A percentile compares a stretch with the other conserved stretches of the same genome.
These are phyloP conservation scores for Hippoglossus stenolepis DNA, from an alignment of 2,113 vertebrate genomes.

Conservation along the genomic window DNA sequence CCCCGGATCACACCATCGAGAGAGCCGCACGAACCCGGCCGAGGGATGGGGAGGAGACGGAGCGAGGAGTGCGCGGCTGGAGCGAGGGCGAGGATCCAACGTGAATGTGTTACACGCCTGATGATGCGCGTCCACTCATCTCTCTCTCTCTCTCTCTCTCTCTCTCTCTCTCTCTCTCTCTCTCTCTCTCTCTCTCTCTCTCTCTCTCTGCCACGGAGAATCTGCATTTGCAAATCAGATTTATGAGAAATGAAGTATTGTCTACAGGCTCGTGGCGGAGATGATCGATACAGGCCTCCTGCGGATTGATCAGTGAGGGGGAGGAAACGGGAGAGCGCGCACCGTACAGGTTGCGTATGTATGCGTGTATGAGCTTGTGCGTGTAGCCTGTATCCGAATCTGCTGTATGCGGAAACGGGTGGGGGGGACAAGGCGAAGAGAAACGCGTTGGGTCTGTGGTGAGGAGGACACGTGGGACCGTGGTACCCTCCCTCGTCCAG, in stretches of 20 bases:
- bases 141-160: no score
- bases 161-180: conserved; percentile 10
- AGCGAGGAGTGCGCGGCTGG: conserved; percentile 4
- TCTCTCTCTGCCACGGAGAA: neutral
- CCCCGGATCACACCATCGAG: conserved; percentile 74
- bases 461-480: conserved; percentile 77
- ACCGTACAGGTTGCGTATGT: conserved; percentile 31
- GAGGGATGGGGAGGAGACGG: conserved; percentile 19
- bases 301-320: conserved; percentile 34
- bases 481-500: conserved; percentile 74
- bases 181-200: conserved; percentile 16
- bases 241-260: conserved; percentile 37
- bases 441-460: conserved; percentile 66
- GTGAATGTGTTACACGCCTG: conserved; percentile 66
- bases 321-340: conserved; percentile 51
- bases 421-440: conserved; percentile 56
- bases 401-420: no score
- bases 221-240: conserved; percentile 27
- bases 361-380: conserved; percentile 30
- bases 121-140: conserved; percentile 67
- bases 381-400: conserved; percentile 4
- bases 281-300: conserved; percentile 51
- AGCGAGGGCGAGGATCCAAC: conserved; percentile 52
- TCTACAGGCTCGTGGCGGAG: conserved; percentile 2
- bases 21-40: conserved; percentile 57